phyloP scores from a whole-genome alignment of 2,888 invertebrate genomes.

The Tenthredo mesomela region DNA sequence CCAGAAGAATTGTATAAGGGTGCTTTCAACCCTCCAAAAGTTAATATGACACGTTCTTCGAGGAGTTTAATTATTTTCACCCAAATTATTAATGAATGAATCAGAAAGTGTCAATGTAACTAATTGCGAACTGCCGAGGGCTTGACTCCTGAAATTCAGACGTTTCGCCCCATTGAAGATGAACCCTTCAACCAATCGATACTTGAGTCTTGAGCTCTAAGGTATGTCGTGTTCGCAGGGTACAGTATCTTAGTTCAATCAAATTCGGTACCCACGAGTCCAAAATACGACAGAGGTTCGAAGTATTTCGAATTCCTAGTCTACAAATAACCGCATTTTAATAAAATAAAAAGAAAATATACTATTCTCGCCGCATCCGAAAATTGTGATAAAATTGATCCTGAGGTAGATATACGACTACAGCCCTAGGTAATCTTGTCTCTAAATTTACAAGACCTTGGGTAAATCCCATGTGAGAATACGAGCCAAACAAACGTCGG shows the following conservation, averaged over 20 bases:
- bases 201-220: neutral
- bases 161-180: neutral
- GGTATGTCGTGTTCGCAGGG: neutral
- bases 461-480: neutral
- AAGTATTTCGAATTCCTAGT: neutral
- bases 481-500: constrained; percentile 14
- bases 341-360: neutral
- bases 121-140: neutral
- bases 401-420: neutral
- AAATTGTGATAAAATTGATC: neutral
- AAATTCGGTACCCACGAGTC: neutral
- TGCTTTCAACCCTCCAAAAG: neutral
- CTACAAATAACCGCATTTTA: neutral
- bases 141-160: neutral
- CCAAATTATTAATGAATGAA: neutral
- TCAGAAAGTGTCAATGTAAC: neutral
- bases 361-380: neutral
- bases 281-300: neutral
- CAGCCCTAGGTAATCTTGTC: constrained; percentile 12
- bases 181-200: neutral
- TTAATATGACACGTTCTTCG: neutral
- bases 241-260: neutral
- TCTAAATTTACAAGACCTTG: constrained; percentile 22
- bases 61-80: neutral
- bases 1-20: neutral